Evolutionary conservation across 2,113 vertebrate genomes (phyloP).

Genomic region (Arizona elegans): DNA sequence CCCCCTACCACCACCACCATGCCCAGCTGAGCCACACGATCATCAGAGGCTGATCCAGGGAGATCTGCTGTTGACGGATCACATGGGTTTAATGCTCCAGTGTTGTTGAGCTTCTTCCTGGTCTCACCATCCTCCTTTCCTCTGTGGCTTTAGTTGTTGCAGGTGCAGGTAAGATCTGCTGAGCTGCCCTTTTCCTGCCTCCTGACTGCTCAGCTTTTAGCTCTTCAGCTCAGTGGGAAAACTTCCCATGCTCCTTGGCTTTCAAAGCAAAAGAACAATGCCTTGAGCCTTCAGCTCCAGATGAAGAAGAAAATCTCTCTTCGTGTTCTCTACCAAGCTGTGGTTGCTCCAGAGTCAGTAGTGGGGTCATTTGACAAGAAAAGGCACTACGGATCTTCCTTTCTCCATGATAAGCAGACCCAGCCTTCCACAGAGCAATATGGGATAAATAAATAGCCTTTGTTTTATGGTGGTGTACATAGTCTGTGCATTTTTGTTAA

Average conservation of each 20-base stretch:
- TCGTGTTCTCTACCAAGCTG: neutral
- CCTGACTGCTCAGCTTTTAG: neutral
- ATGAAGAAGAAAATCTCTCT: neutral
- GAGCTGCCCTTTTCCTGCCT: neutral
- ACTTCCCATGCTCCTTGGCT: neutral
- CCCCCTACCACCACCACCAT: no score
- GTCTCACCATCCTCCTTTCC: neutral
- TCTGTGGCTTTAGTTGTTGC: neutral
- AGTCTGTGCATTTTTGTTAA: constrained; percentile 7
- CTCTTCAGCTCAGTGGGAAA: neutral
- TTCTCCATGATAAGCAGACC: neutral
- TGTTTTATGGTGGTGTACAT: neutral
- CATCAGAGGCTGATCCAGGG: neutral
- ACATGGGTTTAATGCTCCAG: neutral
- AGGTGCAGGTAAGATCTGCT: neutral
- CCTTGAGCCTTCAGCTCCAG: neutral
- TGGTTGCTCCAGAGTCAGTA: neutral
- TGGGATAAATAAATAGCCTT: neutral
- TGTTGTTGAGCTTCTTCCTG: neutral
- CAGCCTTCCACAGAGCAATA: neutral
- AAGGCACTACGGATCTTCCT: neutral
- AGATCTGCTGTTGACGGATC: neutral
- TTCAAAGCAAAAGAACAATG: neutral
- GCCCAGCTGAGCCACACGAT: no score
- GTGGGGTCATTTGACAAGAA: neutral